Conservation (phyloP, 2,113 vertebrate species). For the Nymphicus hollandicus region DNA sequence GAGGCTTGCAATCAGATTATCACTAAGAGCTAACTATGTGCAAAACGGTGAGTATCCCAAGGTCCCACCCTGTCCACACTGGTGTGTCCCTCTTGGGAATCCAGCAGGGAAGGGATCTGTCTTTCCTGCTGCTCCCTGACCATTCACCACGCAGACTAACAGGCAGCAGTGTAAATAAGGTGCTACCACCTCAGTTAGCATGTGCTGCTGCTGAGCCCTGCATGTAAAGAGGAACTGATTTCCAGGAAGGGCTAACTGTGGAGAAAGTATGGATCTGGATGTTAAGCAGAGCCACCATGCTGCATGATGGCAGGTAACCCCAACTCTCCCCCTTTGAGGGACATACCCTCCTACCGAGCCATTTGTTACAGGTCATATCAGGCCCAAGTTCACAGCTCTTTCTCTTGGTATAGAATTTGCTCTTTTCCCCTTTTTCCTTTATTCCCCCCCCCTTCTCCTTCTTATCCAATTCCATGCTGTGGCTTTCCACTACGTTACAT, state of each 20-base stretch:
- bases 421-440: not conserved
- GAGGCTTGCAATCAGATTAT: not conserved
- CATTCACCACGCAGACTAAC: not conserved
- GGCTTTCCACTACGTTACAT: not conserved
- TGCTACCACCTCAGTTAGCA: not conserved
- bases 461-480: not conserved
- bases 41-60: not conserved
- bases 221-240: not conserved
- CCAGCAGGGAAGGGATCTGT: not conserved
- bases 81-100: not conserved
- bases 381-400: not conserved
- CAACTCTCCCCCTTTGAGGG: not conserved
- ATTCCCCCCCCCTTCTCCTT: not conserved
- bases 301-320: not conserved
- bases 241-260: not conserved
- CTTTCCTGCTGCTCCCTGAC: not conserved
- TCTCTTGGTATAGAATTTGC: not conserved
- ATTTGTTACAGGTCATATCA: not conserved
- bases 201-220: not conserved
- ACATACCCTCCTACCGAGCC: not conserved
- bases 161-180: not conserved
- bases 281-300: fast-evolving
- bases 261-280: not conserved
- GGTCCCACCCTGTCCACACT: not conserved
- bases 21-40: not conserved